Evolutionary conservation across 2,113 vertebrate species (phyloP).

Genomic region (Peromyscus maniculatus): DNA sequence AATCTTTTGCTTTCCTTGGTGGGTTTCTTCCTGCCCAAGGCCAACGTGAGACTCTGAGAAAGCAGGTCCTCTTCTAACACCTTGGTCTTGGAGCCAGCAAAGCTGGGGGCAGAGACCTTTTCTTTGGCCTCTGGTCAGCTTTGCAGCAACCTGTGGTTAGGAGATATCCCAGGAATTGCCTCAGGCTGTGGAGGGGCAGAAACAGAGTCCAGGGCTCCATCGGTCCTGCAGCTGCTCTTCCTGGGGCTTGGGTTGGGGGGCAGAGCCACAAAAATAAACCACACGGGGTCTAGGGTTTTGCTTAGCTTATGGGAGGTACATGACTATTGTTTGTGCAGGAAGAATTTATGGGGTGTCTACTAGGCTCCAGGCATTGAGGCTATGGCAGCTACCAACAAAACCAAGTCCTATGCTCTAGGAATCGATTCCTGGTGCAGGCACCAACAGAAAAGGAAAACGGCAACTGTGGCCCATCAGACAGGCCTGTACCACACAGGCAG

Average conservation of each 20-base stretch:
- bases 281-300: background rate
- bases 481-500: background rate
- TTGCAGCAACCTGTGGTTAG: accelerated
- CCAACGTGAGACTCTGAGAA: background rate
- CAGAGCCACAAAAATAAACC: background rate
- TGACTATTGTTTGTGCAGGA: background rate
- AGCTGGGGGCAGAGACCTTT: background rate
- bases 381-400: background rate
- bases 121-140: background rate
- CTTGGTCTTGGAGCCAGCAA: background rate
- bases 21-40: background rate
- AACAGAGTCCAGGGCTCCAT: background rate
- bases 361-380: background rate
- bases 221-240: background rate
- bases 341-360: no score
- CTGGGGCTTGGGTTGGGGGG: background rate
- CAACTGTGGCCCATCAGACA: accelerated
- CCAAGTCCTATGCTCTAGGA: background rate
- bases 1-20: background rate
- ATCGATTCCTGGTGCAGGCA: background rate
- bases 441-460: background rate
- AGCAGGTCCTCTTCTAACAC: background rate
- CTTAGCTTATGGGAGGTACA: background rate
- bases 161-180: background rate
- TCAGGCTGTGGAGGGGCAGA: background rate